These are phyloP conservation scores for Busseola fusca DNA, from an alignment of 2,888 invertebrate genomes.

Conservation along the genomic window DNA sequence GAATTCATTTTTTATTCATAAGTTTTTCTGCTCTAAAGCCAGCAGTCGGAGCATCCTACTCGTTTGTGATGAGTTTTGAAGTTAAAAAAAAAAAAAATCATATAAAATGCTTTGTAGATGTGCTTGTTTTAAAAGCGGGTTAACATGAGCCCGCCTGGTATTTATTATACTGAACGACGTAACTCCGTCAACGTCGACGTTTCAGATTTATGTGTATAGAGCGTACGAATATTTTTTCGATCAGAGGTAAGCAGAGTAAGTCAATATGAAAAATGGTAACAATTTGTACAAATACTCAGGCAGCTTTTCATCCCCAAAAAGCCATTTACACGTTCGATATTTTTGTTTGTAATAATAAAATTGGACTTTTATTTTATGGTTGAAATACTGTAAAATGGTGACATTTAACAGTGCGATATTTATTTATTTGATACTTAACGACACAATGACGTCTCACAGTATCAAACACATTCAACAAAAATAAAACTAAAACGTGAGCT, in stretches of 20 bases:
- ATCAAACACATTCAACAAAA: neutral
- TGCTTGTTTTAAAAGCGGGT: conserved; percentile 60
- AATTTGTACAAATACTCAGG: conserved; percentile 28
- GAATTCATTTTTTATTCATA: conserved; percentile 89
- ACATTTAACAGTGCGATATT: neutral
- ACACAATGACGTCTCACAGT: too few species aligned
- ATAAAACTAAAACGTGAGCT: too few species aligned
- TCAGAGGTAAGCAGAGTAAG: conserved; percentile 44
- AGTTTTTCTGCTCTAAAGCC: conserved; percentile 87
- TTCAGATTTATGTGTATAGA: conserved; percentile 49
- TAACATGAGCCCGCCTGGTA: conserved; percentile 55
- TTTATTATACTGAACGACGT: conserved; percentile 56
- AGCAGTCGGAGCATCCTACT: conserved; percentile 85
- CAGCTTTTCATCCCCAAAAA: conserved; percentile 28
- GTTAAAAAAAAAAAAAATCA: conserved; percentile 75
- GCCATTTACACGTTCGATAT: conserved; percentile 11
- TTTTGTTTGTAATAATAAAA: neutral
- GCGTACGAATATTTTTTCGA: conserved; percentile 48
- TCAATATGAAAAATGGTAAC: conserved; percentile 48
- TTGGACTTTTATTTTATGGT: neutral
- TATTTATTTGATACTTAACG: neutral
- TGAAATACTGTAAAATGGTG: neutral
- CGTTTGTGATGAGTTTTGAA: conserved; percentile 82
- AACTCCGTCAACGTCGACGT: conserved; percentile 54
- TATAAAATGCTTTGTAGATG: conserved; percentile 69